These are phyloP conservation scores for Metacarcinus magister DNA, from an alignment of 2,888 invertebrate genomes.

Conservation along the genomic window DNA sequence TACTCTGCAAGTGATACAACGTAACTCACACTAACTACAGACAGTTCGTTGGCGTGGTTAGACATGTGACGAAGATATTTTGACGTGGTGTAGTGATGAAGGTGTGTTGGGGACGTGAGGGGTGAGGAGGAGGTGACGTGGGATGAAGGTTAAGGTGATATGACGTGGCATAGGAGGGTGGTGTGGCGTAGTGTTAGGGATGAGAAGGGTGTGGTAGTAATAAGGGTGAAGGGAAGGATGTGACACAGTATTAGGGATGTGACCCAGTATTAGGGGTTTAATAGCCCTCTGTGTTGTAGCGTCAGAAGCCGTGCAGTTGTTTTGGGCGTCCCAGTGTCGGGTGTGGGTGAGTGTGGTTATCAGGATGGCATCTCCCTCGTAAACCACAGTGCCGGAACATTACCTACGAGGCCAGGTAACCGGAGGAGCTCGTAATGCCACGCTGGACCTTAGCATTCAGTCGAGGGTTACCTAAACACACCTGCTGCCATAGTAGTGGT, in stretches of 20 bases:
- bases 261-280: background rate
- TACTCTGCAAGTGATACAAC: background rate
- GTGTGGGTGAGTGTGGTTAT: slow-evolving; percentile 50
- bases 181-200: background rate
- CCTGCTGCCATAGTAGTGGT: background rate
- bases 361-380: slow-evolving; percentile 65
- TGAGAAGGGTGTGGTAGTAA: background rate
- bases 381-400: slow-evolving; percentile 65
- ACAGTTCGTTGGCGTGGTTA: background rate
- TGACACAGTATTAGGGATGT: background rate
- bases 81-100: background rate
- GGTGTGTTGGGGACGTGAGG: background rate
- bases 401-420: slow-evolving; percentile 67
- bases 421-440: slow-evolving; percentile 60
- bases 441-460: background rate
- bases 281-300: background rate
- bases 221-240: background rate
- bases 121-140: background rate
- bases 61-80: background rate
- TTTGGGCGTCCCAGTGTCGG: background rate
- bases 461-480: slow-evolving; percentile 3
- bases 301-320: slow-evolving; percentile 29
- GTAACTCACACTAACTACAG: background rate
- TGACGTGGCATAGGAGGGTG: background rate
- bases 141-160: background rate